Evolutionary conservation across 2,888 invertebrate genomes (phyloP).

Genomic region (Adelognathus sp.): DNA sequence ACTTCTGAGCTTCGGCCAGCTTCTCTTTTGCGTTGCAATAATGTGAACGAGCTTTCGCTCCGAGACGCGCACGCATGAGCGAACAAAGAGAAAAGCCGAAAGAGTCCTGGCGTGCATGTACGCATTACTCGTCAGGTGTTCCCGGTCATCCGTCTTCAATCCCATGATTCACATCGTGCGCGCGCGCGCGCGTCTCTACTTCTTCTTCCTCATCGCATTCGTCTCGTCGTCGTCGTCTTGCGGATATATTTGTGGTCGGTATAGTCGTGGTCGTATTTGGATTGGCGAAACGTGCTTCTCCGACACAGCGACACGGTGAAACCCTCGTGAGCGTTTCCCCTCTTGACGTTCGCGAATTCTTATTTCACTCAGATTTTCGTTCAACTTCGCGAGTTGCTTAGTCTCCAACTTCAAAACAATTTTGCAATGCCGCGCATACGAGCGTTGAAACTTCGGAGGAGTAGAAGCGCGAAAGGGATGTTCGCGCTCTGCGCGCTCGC

Average conservation of each 20-base stretch:
- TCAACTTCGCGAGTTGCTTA: background rate
- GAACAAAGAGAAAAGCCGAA: constrained; percentile 33
- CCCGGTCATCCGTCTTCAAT: constrained; percentile 46
- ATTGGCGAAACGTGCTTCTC: constrained; percentile 10
- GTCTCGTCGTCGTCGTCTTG: constrained; percentile 17
- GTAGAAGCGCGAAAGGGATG: constrained; percentile 6
- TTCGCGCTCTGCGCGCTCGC: background rate
- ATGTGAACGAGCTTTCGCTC: background rate
- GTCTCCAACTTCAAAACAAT: background rate
- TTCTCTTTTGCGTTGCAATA: background rate
- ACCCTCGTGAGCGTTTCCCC: background rate
- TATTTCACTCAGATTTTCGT: background rate
- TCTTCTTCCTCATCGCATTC: constrained; percentile 40
- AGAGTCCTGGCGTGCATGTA: background rate
- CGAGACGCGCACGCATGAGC: background rate
- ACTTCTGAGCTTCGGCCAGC: background rate
- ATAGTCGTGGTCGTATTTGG: constrained; percentile 33
- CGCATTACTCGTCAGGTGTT: constrained; percentile 33
- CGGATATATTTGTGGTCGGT: constrained; percentile 39
- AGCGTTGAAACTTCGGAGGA: background rate
- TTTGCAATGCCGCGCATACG: background rate
- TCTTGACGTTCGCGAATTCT: background rate
- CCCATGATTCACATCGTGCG: constrained; percentile 52
- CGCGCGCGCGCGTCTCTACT: constrained; percentile 1
- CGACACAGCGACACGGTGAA: background rate